phyloP scores from a whole-genome alignment of 2,113 vertebrate species.

The Ifrita kowaldi region DNA sequence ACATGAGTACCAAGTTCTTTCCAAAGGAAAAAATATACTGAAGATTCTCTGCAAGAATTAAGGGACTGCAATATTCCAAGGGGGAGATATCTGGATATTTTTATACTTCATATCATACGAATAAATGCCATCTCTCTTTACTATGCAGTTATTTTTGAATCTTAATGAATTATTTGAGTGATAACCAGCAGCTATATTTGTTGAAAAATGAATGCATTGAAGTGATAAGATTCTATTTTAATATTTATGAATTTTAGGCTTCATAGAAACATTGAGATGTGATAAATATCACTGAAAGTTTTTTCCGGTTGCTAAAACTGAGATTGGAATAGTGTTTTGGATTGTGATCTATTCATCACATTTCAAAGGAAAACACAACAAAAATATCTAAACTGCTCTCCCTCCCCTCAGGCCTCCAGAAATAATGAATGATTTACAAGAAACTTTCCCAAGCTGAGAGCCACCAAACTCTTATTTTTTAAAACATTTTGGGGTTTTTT shows the following conservation, averaged over 20 bases:
- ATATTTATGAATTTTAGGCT: constrained; percentile 48
- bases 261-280: neutral
- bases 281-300: constrained; percentile 11
- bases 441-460: neutral
- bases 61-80: neutral
- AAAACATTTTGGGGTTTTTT: neutral
- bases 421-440: neutral
- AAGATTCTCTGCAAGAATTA: neutral
- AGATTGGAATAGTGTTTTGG: constrained; percentile 12
- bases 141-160: constrained; percentile 10
- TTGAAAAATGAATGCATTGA: neutral
- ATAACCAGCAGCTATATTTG: constrained; percentile 30
- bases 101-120: neutral
- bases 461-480: neutral
- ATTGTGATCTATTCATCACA: constrained; percentile 13
- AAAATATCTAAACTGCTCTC: neutral
- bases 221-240: constrained; percentile 10
- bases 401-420: neutral
- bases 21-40: neutral
- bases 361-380: constrained; percentile 32
- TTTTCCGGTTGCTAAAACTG: neutral
- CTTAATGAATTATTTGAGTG: constrained; percentile 7
- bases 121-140: neutral
- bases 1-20: neutral
- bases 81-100: neutral